These are phyloP conservation scores for Oplegnathus fasciatus DNA, from an alignment of 2,113 vertebrate genomes.

Conservation along the genomic window DNA sequence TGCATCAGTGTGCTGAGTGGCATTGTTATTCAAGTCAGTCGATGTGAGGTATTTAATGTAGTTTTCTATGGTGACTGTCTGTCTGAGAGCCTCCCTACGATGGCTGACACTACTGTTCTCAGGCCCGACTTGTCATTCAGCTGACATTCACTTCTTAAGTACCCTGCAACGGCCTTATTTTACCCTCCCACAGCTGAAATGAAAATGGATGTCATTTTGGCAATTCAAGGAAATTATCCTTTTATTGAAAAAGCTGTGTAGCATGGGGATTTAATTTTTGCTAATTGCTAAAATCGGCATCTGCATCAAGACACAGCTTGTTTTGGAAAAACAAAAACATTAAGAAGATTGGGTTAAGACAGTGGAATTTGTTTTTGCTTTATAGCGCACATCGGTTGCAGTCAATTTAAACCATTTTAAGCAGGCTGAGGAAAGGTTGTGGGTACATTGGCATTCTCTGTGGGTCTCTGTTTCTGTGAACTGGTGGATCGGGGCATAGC, in stretches of 20 bases:
- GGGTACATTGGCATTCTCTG: slow-evolving; percentile 25
- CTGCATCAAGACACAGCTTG: not conserved
- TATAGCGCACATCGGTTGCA: slow-evolving; percentile 23
- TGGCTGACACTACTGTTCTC: slow-evolving; percentile 26
- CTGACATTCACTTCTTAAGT: slow-evolving; percentile 52
- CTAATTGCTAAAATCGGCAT: slow-evolving; percentile 33
- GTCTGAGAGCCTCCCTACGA: slow-evolving; percentile 31
- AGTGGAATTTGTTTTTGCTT: slow-evolving; percentile 39
- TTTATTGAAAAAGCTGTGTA: slow-evolving; percentile 22
- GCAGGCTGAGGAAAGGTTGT: slow-evolving; percentile 14
- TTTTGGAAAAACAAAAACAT: slow-evolving; percentile 50
- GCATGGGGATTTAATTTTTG: slow-evolving; percentile 33
- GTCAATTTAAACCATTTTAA: slow-evolving; percentile 43
- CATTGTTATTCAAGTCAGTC: slow-evolving; percentile 30
- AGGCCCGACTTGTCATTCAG: slow-evolving; percentile 52
- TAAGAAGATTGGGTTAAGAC: slow-evolving; percentile 42
- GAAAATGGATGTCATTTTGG: slow-evolving; percentile 17
- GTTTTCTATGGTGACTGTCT: slow-evolving; percentile 32
- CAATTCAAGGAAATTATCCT: slow-evolving; percentile 26
- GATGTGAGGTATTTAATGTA: slow-evolving; percentile 40
- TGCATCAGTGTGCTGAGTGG: not conserved
- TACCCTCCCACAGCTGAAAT: slow-evolving; percentile 16
- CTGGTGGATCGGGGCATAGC: slow-evolving; percentile 29
- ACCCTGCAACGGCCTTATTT: slow-evolving; percentile 10
- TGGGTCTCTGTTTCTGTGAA: slow-evolving; percentile 18